These are phyloP conservation scores for Catamblyrhynchus diadema DNA, from an alignment of 2,797 vertebrate species.

Conservation along the genomic window DNA sequence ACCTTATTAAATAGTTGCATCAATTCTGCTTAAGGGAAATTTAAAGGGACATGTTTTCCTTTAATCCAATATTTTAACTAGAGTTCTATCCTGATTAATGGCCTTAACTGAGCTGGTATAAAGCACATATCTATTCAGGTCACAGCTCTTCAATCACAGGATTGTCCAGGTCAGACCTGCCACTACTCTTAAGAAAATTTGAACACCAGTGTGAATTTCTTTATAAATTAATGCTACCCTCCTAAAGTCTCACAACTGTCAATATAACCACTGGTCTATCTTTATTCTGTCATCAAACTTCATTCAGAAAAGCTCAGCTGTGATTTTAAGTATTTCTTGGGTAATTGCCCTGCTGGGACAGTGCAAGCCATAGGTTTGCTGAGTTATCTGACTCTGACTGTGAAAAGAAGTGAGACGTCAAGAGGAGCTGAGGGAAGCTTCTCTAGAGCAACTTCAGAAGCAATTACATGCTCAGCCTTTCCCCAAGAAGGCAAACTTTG, in stretches of 20 bases:
- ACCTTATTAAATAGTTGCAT: not conserved
- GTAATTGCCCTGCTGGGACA: not conserved
- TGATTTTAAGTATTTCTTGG: not conserved
- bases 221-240: not conserved
- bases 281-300: not conserved
- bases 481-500: not conserved
- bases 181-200: not conserved
- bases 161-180: not conserved
- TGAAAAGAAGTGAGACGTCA: not conserved
- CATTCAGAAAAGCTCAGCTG: not conserved
- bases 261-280: not conserved
- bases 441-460: not conserved
- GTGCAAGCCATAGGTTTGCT: not conserved
- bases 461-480: not conserved
- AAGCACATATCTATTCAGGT: not conserved
- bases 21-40: not conserved
- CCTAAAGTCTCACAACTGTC: not conserved
- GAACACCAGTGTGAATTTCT: not conserved
- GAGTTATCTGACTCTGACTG: not conserved
- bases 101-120: not conserved
- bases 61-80: slow-evolving; percentile 1
- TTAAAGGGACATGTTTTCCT: not conserved
- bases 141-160: not conserved
- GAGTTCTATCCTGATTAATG: not conserved
- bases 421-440: not conserved